Base-by-base conservation (phyloP, 2,113 vertebrate genomes). In the Rhynchomys soricoides region DNA sequence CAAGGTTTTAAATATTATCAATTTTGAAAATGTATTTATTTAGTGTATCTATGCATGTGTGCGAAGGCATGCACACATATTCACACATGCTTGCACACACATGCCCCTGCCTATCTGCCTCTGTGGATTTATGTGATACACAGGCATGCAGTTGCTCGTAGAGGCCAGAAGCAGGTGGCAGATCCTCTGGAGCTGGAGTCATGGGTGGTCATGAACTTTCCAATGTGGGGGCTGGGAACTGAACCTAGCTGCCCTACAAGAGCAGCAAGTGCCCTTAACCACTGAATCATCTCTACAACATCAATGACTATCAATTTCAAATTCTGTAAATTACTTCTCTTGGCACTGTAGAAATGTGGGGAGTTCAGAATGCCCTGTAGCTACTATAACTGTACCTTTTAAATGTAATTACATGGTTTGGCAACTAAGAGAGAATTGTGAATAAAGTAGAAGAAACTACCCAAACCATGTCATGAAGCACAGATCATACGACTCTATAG, bases 361-460 rank as follows among this genome's bases (percentile, higher is more conserved):
- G 52, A 77, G 87, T 94, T 89, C 85, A 92, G n/a, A 85, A 81
- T 68, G 74, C 71, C 21, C 52, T 92, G 6, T 71, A 81, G n/a
- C 75, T 71, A 71, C 7, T 16, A 37, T 48, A 19, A 81, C 71
- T 88, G 3, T 78, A 22, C 90, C 64, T 95, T 93, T 92, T 62
- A 92, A 70, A 57, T 52, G 87, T 91, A 78, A 55, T 45, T 92
- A 82, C 4, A n/a, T 90, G 57, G 4, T 83, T 75, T 96, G 57
- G 88, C 26, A 92, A 86, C 34, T 68, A 71, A 75, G 62, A 74
- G 55, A 66, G 3, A 62, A 50, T 19, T 93, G 7, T 81, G 6
- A 82, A 19, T 77, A 78, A 73, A 91, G 4, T 78, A 5, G 52
- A 89, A 55, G 10, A 29, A 31, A 16, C 9, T 68, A n/a, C 50